Percentiles rank a stretch among this genome's conserved stretches.
These are phyloP conservation scores for Leucophenga montana DNA, from an alignment of 2,888 invertebrate genomes.

Conservation along the genomic window DNA sequence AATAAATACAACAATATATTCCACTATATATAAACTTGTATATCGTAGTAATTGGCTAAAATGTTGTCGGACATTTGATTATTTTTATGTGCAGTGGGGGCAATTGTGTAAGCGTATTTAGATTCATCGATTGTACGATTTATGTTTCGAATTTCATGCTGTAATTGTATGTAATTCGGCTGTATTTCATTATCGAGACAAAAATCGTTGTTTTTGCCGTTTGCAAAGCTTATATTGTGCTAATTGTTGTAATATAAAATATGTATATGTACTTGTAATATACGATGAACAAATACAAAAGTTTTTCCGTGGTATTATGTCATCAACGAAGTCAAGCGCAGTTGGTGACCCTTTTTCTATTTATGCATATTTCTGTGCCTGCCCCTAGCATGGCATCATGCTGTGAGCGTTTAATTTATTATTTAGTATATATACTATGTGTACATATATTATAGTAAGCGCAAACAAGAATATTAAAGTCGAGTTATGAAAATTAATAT, in stretches of 20 bases:
- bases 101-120: constrained; percentile 19
- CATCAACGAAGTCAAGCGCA: not conserved
- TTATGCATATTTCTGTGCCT: not conserved
- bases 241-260: constrained; percentile 44
- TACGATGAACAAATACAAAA: too few relatives aligned
- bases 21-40: too few relatives aligned
- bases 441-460: too few relatives aligned
- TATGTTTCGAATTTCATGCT: constrained; percentile 49
- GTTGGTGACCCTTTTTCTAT: not conserved
- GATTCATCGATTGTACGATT: constrained; percentile 45
- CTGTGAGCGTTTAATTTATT: constrained; percentile 1
- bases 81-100: constrained; percentile 25
- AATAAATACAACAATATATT: too few relatives aligned
- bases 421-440: not conserved
- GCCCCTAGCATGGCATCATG: constrained; percentile 2
- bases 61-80: constrained; percentile 38
- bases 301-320: constrained; percentile 28
- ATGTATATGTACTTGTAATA: too few relatives aligned
- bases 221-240: constrained; percentile 37
- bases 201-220: constrained; percentile 28
- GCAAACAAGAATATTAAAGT: too few relatives aligned
- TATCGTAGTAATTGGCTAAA: constrained; percentile 26
- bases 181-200: constrained; percentile 9
- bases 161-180: constrained; percentile 18
- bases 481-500: too few relatives aligned